These are phyloP conservation scores for Beaufortia kweichowensis DNA, from an alignment of 2,113 vertebrate species.

Conservation along the genomic window DNA sequence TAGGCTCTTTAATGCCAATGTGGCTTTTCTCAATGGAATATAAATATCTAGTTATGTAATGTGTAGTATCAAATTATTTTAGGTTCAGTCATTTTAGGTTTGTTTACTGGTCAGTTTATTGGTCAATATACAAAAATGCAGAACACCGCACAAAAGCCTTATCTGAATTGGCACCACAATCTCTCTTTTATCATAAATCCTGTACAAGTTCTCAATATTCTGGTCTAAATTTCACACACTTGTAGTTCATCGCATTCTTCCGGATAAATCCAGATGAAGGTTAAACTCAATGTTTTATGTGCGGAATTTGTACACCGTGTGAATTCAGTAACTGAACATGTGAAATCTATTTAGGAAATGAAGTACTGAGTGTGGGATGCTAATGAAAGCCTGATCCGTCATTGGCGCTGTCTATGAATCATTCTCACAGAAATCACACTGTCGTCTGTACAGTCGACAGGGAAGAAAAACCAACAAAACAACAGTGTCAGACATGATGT, in stretches of 20 bases:
- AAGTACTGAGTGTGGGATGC: conserved; percentile 13
- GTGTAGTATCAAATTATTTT: too few relatives aligned
- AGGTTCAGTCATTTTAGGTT: too few relatives aligned
- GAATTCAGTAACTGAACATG: conserved; percentile 2
- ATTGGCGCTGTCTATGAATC: background rate
- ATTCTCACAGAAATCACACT: conserved; percentile 9
- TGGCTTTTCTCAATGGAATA: background rate
- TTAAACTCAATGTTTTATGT: background rate
- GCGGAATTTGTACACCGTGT: background rate
- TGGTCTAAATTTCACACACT: background rate
- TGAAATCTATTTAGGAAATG: conserved; percentile 7
- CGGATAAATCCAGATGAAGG: background rate
- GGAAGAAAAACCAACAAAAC: conserved; percentile 23
- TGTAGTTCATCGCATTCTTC: background rate
- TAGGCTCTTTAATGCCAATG: background rate
- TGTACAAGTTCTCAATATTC: background rate
- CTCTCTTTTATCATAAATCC: background rate
- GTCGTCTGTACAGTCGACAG: background rate
- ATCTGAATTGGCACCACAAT: too few relatives aligned
- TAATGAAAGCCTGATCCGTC: background rate
- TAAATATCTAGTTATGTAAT: background rate
- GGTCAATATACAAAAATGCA: too few relatives aligned
- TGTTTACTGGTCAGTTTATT: too few relatives aligned
- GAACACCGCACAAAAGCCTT: too few relatives aligned
- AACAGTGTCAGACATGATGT: background rate